Evolutionary conservation across 2,888 invertebrate species (phyloP), one percentile per base, ranked within the genome.

Genomic region (Callosobruchus maculatus): DNA sequence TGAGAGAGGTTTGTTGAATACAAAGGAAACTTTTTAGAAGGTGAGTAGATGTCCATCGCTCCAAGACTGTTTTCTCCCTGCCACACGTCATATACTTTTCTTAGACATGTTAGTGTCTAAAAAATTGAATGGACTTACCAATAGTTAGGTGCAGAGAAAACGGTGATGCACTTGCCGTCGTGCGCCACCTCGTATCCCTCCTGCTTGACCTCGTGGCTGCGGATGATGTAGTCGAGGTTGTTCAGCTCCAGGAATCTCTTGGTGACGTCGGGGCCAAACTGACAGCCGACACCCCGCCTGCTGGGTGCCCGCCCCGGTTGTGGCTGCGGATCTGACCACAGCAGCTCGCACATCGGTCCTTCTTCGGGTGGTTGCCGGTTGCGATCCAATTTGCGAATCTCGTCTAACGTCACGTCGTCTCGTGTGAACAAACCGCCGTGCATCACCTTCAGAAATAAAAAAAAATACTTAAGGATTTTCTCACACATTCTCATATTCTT

Each of bases 81-180:
- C n/a, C n/a, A n/a, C n/a, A n/a, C n/a, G n/a, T n/a, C n/a, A n/a
- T n/a, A n/a, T n/a, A n/a, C n/a, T n/a, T n/a, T n/a, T n/a, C n/a
- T n/a, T n/a, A n/a, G n/a, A n/a, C n/a, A n/a, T n/a, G n/a, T n/a
- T n/a, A n/a, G n/a, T n/a, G n/a, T n/a, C n/a, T n/a, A n/a, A n/a
- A n/a, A n/a, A 26, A 2, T 4, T 26, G 26, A 26, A 49, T 7
- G 13, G n/a, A 72, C 88, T 87, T 87, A 97, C 97, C 99, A 99
- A 91, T 99, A 99, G 88, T 99, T 99, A 79, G 99, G 99, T 81
- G 99, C 99, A 0, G 98, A 98, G 90, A 99, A 99, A 71, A 99
- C 98, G 18, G 99, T 99, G 85, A 99, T 96, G 86, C 99, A 99
- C 85, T 96, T 96, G 67, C 97, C 97, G 84, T 95, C 93, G 85